These are phyloP conservation scores for Adelphocoris suturalis DNA, from an alignment of 2,888 invertebrate genomes.

Conservation along the genomic window DNA sequence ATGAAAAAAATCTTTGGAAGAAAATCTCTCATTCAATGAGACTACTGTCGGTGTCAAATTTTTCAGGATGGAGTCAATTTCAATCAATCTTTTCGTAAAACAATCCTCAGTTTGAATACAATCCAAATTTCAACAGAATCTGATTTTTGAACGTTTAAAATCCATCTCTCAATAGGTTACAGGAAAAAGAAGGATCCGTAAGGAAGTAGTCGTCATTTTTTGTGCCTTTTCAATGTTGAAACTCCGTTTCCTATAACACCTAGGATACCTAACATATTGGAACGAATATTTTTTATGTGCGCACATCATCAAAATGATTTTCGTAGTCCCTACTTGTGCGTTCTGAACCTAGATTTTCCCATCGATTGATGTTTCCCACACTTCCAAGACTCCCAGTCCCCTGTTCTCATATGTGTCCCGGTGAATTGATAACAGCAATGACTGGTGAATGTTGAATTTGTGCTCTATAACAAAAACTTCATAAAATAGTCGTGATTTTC, in stretches of 20 bases:
- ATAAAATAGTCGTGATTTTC: too few relatives aligned
- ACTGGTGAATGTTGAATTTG: too few relatives aligned
- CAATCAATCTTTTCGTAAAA: too few relatives aligned
- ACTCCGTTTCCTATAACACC: background rate
- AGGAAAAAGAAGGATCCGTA: background rate
- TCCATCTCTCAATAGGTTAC: background rate
- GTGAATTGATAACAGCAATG: background rate
- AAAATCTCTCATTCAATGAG: too few relatives aligned
- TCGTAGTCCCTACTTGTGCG: background rate
- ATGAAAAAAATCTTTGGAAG: too few relatives aligned
- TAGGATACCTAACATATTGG: background rate
- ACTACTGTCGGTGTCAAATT: too few relatives aligned
- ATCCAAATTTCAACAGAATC: background rate
- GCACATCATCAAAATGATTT: constrained; percentile 4
- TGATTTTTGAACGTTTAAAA: too few relatives aligned
- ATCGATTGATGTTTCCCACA: background rate
- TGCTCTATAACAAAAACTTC: too few relatives aligned
- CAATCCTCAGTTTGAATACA: too few relatives aligned
- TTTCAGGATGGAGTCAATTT: too few relatives aligned
- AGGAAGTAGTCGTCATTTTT: constrained; percentile 34
- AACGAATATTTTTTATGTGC: constrained; percentile 35
- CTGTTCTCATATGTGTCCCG: background rate
- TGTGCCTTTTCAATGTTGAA: constrained; percentile 34
- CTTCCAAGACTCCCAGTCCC: background rate
- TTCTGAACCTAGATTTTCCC: constrained; percentile 9